Evolutionary conservation across 2,888 invertebrate species (phyloP).

Genomic region (Melanchra persicariae): DNA sequence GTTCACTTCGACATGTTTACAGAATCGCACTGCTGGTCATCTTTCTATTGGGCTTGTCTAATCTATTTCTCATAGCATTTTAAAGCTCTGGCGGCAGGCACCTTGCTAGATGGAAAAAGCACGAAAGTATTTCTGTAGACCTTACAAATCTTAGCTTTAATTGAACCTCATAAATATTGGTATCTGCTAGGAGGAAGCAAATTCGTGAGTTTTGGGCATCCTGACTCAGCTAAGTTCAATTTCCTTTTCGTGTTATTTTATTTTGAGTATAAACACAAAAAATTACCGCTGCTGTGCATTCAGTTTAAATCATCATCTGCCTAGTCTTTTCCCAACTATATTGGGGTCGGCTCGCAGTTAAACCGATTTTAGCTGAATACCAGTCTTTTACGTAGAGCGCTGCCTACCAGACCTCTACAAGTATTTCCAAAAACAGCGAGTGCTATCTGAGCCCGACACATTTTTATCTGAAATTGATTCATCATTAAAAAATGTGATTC

Average conservation of each 20-base stretch:
- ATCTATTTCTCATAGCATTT: neutral
- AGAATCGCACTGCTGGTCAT: neutral
- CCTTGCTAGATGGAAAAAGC: neutral
- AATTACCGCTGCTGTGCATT: neutral
- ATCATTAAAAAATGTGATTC: conserved; percentile 2
- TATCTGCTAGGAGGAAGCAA: neutral
- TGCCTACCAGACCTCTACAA: too few relatives aligned
- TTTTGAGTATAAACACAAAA: neutral
- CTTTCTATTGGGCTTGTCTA: neutral
- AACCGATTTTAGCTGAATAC: too few relatives aligned
- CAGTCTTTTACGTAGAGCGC: too few relatives aligned
- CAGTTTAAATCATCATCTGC: too few relatives aligned
- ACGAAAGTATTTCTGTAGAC: neutral
- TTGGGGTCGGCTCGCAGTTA: too few relatives aligned
- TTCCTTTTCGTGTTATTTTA: neutral
- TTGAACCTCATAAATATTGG: neutral
- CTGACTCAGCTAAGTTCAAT: neutral
- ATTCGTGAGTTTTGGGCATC: neutral
- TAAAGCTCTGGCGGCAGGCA: neutral
- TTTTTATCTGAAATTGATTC: neutral
- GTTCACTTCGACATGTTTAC: too few relatives aligned
- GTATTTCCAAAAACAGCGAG: neutral
- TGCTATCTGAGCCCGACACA: neutral
- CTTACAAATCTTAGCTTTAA: neutral
- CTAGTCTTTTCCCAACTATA: too few relatives aligned